Evolutionary conservation across 2,888 invertebrate genomes (phyloP).

Genomic region (Caenorhabditis drosophilae): DNA sequence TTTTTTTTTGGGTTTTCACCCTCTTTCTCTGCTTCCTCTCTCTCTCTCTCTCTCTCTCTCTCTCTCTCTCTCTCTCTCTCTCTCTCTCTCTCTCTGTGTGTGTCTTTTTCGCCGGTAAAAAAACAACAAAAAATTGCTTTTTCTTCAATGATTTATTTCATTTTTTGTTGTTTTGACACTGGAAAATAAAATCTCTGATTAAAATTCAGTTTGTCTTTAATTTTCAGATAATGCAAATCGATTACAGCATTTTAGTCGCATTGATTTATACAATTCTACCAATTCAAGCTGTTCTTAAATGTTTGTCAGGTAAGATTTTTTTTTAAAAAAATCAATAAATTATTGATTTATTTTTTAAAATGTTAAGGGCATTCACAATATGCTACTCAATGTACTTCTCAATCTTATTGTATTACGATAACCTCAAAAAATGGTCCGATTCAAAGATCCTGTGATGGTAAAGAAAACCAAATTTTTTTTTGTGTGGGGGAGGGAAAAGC

Average conservation of each 20-base stretch:
- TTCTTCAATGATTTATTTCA: too few relatives aligned
- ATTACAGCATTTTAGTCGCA: constrained; percentile 9
- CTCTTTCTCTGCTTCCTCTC: too few relatives aligned
- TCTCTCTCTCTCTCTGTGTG: not conserved
- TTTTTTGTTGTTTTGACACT: not conserved
- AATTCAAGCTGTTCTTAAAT: constrained; percentile 12
- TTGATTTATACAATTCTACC: constrained; percentile 12
- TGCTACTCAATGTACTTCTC: constrained; percentile 39
- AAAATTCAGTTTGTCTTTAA: not conserved
- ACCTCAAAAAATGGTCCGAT: constrained; percentile 34
- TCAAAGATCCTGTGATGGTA: constrained; percentile 45
- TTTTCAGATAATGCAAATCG: constrained; percentile 13
- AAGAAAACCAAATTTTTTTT: constrained; percentile 2
- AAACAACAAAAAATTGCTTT: too few relatives aligned
- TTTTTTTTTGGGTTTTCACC: too few relatives aligned
- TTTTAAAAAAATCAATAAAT: not conserved
- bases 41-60: too few relatives aligned
- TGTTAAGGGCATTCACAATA: constrained; percentile 27
- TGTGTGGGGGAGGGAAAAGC: too few relatives aligned
- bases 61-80: not conserved
- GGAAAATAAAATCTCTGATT: not conserved
- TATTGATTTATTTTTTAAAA: not conserved
- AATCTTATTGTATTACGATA: constrained; percentile 41
- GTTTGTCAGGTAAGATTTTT: constrained; percentile 22
- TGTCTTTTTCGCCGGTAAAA: not conserved